Percentiles rank a stretch among this genome's conserved stretches.
Conservation (phyloP, 2,888 invertebrate genomes). For the Octonoba sinensis region DNA sequence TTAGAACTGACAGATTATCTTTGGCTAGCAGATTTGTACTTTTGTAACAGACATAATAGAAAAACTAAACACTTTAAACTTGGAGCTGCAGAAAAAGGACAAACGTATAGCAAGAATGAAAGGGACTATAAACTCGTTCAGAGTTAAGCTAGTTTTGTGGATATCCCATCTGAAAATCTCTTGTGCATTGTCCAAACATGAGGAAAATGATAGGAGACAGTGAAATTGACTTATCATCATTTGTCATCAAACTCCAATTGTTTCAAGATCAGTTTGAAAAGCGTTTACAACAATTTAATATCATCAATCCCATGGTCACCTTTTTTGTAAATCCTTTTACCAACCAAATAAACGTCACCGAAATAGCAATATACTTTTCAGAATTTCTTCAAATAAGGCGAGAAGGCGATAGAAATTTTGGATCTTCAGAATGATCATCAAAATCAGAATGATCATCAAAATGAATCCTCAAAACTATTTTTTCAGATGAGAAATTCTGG, state of each 20-base stretch:
- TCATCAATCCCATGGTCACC: slow-evolving; percentile 1
- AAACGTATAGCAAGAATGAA: slow-evolving; percentile 11
- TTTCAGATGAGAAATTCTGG: no score
- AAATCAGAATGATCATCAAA: no score
- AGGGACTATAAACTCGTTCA: slow-evolving; percentile 14
- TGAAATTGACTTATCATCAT: slow-evolving; percentile 16
- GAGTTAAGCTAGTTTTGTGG: slow-evolving; percentile 16
- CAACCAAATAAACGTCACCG: background rate
- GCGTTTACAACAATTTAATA: slow-evolving; percentile 12
- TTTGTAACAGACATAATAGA: slow-evolving; percentile 7
- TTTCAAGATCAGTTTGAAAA: slow-evolving; percentile 12
- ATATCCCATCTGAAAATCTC: slow-evolving; percentile 14
- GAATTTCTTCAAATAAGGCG: background rate
- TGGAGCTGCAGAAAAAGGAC: slow-evolving; percentile 3
- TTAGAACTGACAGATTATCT: background rate
- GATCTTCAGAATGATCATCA: background rate
- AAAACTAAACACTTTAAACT: slow-evolving; percentile 10
- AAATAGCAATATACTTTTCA: background rate
- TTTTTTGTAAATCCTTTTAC: no score
- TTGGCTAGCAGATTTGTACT: slow-evolving; percentile 3
- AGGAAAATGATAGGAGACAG: slow-evolving; percentile 7
- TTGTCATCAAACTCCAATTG: slow-evolving; percentile 14
- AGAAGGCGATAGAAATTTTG: no score
- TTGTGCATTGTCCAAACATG: slow-evolving; percentile 15
- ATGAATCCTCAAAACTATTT: background rate